Conservation (phyloP, 2,113 vertebrate genomes). For the Seriola rivoliana region DNA sequence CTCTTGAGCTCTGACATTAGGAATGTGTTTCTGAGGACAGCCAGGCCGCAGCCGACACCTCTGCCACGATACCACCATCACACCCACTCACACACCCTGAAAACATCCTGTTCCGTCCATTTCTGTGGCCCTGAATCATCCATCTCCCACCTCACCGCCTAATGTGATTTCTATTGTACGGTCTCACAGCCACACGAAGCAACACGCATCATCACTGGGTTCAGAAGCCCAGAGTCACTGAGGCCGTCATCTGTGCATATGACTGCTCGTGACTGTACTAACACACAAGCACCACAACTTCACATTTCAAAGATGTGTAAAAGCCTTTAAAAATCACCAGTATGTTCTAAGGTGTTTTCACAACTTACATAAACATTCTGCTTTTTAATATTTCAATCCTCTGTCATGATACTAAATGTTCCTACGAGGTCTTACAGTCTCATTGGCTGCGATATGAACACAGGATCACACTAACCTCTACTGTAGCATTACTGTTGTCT, state of each 20-base stretch:
- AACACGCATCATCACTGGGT: neutral
- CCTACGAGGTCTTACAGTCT: neutral
- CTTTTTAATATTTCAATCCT: neutral
- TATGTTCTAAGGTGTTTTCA: neutral
- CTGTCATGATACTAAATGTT: neutral
- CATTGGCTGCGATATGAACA: too few relatives aligned
- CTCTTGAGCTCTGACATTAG: constrained; percentile 55
- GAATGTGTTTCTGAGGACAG: constrained; percentile 61
- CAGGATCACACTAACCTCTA: neutral
- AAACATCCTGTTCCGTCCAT: neutral
- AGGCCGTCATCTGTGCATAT: neutral
- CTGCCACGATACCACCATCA: neutral
- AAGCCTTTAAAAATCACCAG: neutral
- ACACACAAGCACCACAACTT: neutral
- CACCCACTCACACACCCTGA: neutral
- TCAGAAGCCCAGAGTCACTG: neutral
- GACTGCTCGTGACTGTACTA: neutral
- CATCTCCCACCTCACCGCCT: neutral
- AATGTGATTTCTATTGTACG: neutral
- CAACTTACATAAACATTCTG: neutral
- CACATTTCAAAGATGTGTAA: neutral
- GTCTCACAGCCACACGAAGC: neutral
- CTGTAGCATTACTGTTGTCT: too few relatives aligned
- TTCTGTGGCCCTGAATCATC: constrained; percentile 3
- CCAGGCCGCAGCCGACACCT: constrained; percentile 19